Percentiles rank a stretch among this genome's conserved stretches.
phyloP scores from a whole-genome alignment of 2,888 invertebrate genomes.

The Protonemura montana region DNA sequence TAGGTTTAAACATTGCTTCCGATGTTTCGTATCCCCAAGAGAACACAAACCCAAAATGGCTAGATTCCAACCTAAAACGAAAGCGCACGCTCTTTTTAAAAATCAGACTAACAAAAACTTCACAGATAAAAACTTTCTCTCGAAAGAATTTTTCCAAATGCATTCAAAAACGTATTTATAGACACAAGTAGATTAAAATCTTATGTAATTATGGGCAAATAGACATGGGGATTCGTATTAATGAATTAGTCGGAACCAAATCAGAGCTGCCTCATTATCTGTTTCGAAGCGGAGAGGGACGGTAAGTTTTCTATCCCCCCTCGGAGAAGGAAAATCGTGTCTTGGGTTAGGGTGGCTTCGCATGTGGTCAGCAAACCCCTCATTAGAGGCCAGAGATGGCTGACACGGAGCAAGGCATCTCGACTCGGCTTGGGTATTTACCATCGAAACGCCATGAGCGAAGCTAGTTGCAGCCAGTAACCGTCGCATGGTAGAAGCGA shows the following conservation, averaged over 20 bases:
- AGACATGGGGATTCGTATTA: background rate
- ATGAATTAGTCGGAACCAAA: background rate
- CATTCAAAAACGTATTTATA: background rate
- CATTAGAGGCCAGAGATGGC: background rate
- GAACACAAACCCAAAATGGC: constrained; percentile 26
- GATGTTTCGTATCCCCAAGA: constrained; percentile 7
- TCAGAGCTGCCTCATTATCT: background rate
- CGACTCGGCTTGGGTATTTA: background rate
- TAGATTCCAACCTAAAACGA: background rate
- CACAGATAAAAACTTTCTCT: background rate
- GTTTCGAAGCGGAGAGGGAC: background rate
- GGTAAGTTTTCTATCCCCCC: background rate
- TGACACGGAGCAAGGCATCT: background rate
- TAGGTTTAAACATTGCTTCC: constrained; percentile 25
- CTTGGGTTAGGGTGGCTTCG: background rate
- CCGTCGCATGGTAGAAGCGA: background rate
- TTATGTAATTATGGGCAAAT: background rate
- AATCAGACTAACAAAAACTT: background rate
- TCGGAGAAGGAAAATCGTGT: background rate
- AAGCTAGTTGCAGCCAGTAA: background rate
- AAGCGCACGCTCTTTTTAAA: background rate
- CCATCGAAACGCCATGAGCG: background rate
- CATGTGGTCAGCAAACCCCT: background rate
- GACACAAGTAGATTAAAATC: background rate
- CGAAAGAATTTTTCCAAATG: background rate